A percentile compares a stretch with the other conserved stretches of the same genome.
Conservation (phyloP, 37 sponge, comb jelly and placozoan genomes). For the Spongia lamella region DNA sequence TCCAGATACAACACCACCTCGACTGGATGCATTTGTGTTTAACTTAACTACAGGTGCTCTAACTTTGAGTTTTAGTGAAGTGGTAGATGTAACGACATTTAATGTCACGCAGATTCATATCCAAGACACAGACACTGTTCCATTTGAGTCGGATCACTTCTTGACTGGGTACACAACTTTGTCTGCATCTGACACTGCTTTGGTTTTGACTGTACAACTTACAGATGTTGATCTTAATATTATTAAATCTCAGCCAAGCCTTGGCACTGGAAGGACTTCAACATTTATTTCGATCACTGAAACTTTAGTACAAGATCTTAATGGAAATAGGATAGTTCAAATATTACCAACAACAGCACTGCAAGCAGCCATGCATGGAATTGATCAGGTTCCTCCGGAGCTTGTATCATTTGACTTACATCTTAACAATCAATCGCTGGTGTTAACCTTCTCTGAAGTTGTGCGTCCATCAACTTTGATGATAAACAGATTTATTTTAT, state of each 20-base stretch:
- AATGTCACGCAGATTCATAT: slow-evolving; percentile 61
- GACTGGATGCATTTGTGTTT: slow-evolving; percentile 52
- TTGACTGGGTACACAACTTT: slow-evolving; percentile 47
- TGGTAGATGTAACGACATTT: slow-evolving; percentile 61
- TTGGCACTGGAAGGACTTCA: slow-evolving; percentile 50
- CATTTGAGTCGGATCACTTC: neutral
- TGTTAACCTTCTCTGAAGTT: slow-evolving; percentile 77
- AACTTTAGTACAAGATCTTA: slow-evolving; percentile 64
- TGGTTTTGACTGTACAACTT: slow-evolving; percentile 42
- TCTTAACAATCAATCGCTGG: slow-evolving; percentile 42
- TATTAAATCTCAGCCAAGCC: slow-evolving; percentile 40
- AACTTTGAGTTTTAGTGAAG: slow-evolving; percentile 80
- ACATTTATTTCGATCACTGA: slow-evolving; percentile 73
- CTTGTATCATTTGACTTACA: slow-evolving; percentile 58
- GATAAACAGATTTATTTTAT: slow-evolving; percentile 44
- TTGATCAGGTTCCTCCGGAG: slow-evolving; percentile 54
- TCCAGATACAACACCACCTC: slow-evolving; percentile 64
- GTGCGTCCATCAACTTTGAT: slow-evolving; percentile 41
- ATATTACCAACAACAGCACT: neutral
- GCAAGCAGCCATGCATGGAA: neutral
- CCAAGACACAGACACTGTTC: slow-evolving; percentile 37
- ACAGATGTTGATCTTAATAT: slow-evolving; percentile 49
- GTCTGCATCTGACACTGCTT: slow-evolving; percentile 21
- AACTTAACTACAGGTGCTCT: slow-evolving; percentile 60
- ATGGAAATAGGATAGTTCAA: slow-evolving; percentile 35